A percentile compares a stretch with the other conserved stretches of the same genome.
These are phyloP conservation scores for Tetranychus cinnabarinus DNA, from an alignment of 1,140 invertebrate genomes.

Conservation along the genomic window DNA sequence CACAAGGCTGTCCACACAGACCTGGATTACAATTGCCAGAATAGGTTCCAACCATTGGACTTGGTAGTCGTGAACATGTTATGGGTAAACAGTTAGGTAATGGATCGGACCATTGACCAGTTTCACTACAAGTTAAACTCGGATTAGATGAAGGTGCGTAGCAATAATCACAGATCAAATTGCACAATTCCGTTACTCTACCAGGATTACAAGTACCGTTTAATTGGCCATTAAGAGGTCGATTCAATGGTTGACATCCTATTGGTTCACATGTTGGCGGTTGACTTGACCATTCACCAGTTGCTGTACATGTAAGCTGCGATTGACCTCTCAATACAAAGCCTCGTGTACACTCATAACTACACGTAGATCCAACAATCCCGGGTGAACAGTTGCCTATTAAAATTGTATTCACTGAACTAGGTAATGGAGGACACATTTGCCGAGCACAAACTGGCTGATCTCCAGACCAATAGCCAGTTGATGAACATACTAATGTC, in stretches of 20 bases:
- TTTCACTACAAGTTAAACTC: slow-evolving; percentile 21
- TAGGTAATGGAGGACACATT: background rate
- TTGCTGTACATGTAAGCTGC: background rate
- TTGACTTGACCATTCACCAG: slow-evolving; percentile 3
- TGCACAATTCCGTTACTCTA: slow-evolving; percentile 17
- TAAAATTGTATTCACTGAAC: background rate
- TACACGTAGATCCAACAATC: background rate
- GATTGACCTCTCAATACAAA: background rate
- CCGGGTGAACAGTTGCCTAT: background rate
- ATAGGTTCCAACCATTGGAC: background rate
- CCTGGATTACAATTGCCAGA: background rate
- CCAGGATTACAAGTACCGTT: background rate
- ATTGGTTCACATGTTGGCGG: slow-evolving; percentile 3
- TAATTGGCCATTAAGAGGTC: background rate
- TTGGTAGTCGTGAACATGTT: background rate
- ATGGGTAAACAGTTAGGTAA: background rate
- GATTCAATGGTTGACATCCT: background rate
- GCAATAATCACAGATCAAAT: slow-evolving; percentile 21
- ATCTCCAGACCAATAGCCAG: background rate
- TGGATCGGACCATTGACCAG: slow-evolving; percentile 20
- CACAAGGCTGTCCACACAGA: background rate
- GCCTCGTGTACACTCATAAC: background rate
- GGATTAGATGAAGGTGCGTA: slow-evolving; percentile 21
- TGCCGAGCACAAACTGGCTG: background rate
- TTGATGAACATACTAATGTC: background rate